phyloP scores from a whole-genome alignment of 2,888 invertebrate species.

The Hypselothyrea guttata region DNA sequence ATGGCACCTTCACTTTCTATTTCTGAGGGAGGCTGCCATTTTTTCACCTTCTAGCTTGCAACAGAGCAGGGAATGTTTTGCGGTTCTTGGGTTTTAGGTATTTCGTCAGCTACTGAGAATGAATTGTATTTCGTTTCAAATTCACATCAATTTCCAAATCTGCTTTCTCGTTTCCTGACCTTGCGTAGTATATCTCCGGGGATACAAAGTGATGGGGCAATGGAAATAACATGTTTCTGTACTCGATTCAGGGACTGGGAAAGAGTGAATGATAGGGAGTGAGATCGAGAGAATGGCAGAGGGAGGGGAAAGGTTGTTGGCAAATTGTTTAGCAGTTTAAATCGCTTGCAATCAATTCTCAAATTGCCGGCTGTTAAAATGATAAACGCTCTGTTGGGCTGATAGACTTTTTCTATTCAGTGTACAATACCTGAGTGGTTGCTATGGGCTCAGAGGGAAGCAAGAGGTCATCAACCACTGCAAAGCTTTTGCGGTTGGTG shows the following conservation, averaged over 20 bases:
- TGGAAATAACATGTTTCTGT: constrained; percentile 28
- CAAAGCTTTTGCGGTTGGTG: constrained; percentile 18
- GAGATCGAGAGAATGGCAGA: constrained; percentile 3
- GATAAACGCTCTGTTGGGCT: constrained; percentile 54
- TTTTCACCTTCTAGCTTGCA: constrained; percentile 7
- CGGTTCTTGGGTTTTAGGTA: constrained; percentile 9
- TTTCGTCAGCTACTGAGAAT: constrained; percentile 15
- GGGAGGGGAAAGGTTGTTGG: constrained; percentile 2
- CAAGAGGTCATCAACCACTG: constrained; percentile 4
- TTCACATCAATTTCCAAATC: constrained; percentile 39
- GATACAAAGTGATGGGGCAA: constrained; percentile 11
- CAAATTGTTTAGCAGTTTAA: constrained; percentile 66
- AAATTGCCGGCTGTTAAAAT: constrained; percentile 67
- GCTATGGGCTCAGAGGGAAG: neutral
- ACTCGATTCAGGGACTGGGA: neutral
- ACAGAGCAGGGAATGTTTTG: constrained; percentile 9
- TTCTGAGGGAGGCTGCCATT: neutral
- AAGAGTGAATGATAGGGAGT: too few species aligned
- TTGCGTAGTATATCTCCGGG: neutral
- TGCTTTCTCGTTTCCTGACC: constrained; percentile 21
- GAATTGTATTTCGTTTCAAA: constrained; percentile 16
- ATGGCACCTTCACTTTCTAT: neutral
- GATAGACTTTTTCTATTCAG: constrained; percentile 26
- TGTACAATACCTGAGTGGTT: constrained; percentile 18
- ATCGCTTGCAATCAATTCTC: constrained; percentile 60